Conservation (phyloP, 2,888 invertebrate genomes). For the Luperina nickerlii region DNA sequence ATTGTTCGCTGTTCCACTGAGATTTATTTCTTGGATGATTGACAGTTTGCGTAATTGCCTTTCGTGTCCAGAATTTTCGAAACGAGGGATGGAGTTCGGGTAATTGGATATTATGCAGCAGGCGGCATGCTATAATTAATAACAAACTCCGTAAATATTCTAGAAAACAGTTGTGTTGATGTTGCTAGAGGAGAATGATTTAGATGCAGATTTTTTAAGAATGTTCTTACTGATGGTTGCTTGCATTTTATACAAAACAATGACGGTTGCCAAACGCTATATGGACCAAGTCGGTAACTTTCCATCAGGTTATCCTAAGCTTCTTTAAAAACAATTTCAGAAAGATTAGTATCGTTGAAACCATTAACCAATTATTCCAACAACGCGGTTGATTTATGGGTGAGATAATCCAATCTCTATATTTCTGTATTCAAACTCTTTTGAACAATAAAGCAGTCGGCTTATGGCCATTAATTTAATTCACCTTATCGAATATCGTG, state of each 20-base stretch:
- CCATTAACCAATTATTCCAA: conserved; percentile 52
- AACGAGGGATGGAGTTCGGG: conserved; percentile 23
- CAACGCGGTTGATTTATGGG: conserved; percentile 43
- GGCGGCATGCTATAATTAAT: conserved; percentile 21
- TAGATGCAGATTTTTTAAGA: conserved; percentile 14
- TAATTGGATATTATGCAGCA: conserved; percentile 34
- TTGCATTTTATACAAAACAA: conserved; percentile 17
- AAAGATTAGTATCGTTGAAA: conserved; percentile 35
- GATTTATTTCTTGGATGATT: conserved; percentile 58
- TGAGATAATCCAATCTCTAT: conserved; percentile 61
- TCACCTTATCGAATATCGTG: conserved; percentile 69
- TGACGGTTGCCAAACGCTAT: conserved; percentile 14
- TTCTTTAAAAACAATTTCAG: conserved; percentile 29
- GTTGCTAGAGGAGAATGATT: conserved; percentile 31
- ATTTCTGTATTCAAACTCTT: conserved; percentile 47
- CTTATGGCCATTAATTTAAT: conserved; percentile 64
- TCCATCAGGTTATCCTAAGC: background rate
- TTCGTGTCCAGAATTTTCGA: conserved; percentile 31
- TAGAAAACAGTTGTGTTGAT: conserved; percentile 4
- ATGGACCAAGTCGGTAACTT: conserved; percentile 4
- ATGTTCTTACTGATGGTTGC: background rate
- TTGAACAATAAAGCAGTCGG: conserved; percentile 54
- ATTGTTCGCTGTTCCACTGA: conserved; percentile 49
- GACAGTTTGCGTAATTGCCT: conserved; percentile 58
- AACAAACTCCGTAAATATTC: conserved; percentile 13